Evolutionary conservation across 1,140 invertebrate genomes (phyloP), one percentile per base, ranked within the genome.

Genomic region (Maconellicoccus hirsutus): DNA sequence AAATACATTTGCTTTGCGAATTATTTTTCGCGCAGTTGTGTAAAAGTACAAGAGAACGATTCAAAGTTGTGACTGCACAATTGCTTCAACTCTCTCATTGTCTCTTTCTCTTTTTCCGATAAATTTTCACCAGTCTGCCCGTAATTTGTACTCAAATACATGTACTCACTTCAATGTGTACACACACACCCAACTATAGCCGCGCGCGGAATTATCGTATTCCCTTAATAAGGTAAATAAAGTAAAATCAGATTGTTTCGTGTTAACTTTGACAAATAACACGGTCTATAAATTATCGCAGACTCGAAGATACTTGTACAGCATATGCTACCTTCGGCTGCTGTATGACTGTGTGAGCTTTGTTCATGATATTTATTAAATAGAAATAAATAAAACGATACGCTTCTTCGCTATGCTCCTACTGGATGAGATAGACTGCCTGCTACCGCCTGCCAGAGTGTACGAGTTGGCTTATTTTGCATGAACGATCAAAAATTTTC

Each of bases 201-300:
- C 29, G 29, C 29, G 29, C 42, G 42, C 42, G 25, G 21, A 66
- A 66, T 66, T 66, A 66, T 66, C 61, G 61, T 16, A 66, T 66
- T 66, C 61, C 61, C 61, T 66, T 66, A 66, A 23, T 66, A 66
- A 66, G 61, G 61, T 66, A 66, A 66, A 66, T 66, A 66, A 66
- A 66, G 25, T 66, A 66, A 66, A 66, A 66, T 66, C 61, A 66
- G 61, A 66, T 66, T 66, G 61, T 66, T 66, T 66, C 61, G 61
- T 66, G 61, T 66, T 66, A 66, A 66, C 61, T 66, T 66, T 66
- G 61, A 66, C 61, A 66, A 66, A 66, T 66, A 66, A 66, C 61
- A 66, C 61, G 61, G 61, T 66, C 61, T 66, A 66, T 66, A 66
- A 66, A 66, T 66, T 66, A 66, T 66, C 25, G 6, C 42, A 52